Evolutionary conservation across 2,888 invertebrate genomes (phyloP), one percentile per base, ranked within the genome.

Genomic region (Tholera decimalis): DNA sequence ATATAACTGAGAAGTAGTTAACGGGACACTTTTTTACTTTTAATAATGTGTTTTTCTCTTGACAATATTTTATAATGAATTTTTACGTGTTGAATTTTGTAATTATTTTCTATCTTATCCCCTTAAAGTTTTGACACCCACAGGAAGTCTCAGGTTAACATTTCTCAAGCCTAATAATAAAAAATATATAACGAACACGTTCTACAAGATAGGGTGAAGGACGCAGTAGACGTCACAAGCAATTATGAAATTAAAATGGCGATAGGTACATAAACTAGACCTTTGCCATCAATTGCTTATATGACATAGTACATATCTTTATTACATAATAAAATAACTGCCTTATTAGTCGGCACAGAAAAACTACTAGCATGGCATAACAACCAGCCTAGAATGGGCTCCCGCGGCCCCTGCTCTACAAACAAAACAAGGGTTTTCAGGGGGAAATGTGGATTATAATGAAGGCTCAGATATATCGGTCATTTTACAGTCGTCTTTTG

Each of bases 281-380:
- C 79, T 80, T 70, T 77, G 69, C 46, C 59, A 64, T 68, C 61
- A 81, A 72, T 62, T 68, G 44, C 72, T 41, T 61, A 60, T 50
- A 53, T 53, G 51, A 35, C 66, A 46, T 41, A 67, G 50, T 73
- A 70, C 55, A 75, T 58, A 68, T 53, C 67, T 73, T 70, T 77
- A 73, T 66, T 71, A 67, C 46, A 70, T 79, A 79, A 67, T 77
- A 73, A 64, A 62, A 79, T 80, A 77, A 79, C 80, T 60, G 47
- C 50, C 61, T 57, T 71, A 80, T 67, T 78, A 73, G 53, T 47
- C 15, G 56, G 53, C 47, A 63, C 60, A 71, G 71, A 75, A 79
- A 77, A 77, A 77, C 70, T 63, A n/a, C 58, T 20, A 61, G 51
- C 66, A 60, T 73, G 5, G 24, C 15, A 41, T 24, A 39, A 15